A percentile compares a stretch with the other conserved stretches of the same genome.
These are phyloP conservation scores for Dexiosoma caninum DNA, from an alignment of 2,888 invertebrate species.

Conservation along the genomic window DNA sequence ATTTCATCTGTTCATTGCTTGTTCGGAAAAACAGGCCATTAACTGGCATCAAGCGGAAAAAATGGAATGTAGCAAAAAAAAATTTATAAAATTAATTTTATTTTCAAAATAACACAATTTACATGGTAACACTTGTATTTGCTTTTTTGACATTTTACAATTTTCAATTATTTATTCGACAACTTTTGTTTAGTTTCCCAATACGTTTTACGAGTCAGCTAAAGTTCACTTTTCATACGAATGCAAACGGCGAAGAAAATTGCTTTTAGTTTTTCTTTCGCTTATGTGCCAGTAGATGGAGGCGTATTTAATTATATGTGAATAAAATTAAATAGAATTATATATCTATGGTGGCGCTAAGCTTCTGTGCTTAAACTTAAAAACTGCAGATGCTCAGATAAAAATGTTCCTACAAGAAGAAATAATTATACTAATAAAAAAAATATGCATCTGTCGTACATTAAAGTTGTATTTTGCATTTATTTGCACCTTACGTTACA, in stretches of 20 bases:
- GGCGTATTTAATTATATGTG: conserved; percentile 3
- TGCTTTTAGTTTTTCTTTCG: not conserved
- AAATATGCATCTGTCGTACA: too few relatives aligned
- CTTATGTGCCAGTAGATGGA: not conserved
- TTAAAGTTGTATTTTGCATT: too few relatives aligned
- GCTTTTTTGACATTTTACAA: conserved; percentile 20
- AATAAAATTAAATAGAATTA: conserved; percentile 47
- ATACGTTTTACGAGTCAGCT: too few relatives aligned
- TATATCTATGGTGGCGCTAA: conserved; percentile 58
- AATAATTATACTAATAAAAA: not conserved
- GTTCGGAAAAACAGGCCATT: too few relatives aligned
- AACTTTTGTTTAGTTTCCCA: not conserved
- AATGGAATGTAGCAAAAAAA: too few relatives aligned
- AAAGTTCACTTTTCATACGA: not conserved
- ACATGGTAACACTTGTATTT: conserved; percentile 37
- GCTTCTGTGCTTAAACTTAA: conserved; percentile 29
- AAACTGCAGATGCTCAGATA: conserved; percentile 59
- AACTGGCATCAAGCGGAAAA: too few relatives aligned
- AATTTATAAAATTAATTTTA: too few relatives aligned
- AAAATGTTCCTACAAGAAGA: conserved; percentile 24
- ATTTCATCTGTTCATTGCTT: too few relatives aligned
- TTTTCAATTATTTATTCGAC: conserved; percentile 2
- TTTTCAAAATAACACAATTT: conserved; percentile 14
- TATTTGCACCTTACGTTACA: too few relatives aligned
- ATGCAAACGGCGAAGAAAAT: not conserved